phyloP scores from a whole-genome alignment of 64 coral and sea anemone genomes.

The Pocillopora damicornis region DNA sequence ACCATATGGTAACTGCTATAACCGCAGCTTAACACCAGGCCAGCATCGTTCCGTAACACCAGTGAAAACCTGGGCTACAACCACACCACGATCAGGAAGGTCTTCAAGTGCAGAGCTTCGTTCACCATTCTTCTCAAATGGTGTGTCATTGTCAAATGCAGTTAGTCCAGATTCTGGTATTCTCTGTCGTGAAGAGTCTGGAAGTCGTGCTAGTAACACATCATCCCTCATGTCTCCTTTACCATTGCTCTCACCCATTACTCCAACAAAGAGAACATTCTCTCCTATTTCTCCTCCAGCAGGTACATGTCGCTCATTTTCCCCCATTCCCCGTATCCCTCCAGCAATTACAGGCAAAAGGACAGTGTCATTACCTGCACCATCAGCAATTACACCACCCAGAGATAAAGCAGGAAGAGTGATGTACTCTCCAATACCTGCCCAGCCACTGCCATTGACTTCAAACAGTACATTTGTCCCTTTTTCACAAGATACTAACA shows the following conservation, averaged over 20 bases:
- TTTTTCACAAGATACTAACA: constrained; percentile 58
- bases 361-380: constrained; percentile 62
- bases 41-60: constrained; percentile 47
- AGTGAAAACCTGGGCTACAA: constrained; percentile 39
- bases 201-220: constrained; percentile 61
- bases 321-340: constrained; percentile 75
- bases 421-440: constrained; percentile 68
- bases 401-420: constrained; percentile 71
- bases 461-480: constrained; percentile 85
- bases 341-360: constrained; percentile 86
- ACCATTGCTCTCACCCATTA: constrained; percentile 72
- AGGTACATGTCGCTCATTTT: constrained; percentile 48
- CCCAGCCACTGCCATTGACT: constrained; percentile 77
- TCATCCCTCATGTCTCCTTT: constrained; percentile 77
- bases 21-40: constrained; percentile 34
- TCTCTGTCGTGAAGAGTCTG: constrained; percentile 63
- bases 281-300: constrained; percentile 89
- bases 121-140: constrained; percentile 57
- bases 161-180: constrained; percentile 94
- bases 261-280: constrained; percentile 92
- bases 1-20: constrained; percentile 46
- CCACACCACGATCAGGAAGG: constrained; percentile 69
- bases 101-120: constrained; percentile 82
- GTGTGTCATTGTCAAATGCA: constrained; percentile 49
- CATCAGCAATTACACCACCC: constrained; percentile 84